These are phyloP conservation scores for Oasisia sp. DNA, from an alignment of 2,888 invertebrate genomes.

Conservation along the genomic window DNA sequence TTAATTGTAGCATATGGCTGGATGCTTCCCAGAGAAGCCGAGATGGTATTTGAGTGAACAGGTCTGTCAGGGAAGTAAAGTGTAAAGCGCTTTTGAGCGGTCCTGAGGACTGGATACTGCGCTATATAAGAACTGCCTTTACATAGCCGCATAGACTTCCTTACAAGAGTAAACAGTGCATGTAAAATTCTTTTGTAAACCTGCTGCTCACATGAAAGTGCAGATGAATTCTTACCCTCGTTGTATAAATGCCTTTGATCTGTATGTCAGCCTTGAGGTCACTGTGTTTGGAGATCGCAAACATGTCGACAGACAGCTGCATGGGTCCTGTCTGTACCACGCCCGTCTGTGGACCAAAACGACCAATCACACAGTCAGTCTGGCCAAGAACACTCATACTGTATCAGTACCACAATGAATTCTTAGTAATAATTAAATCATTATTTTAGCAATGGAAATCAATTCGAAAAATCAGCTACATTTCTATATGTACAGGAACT, in stretches of 20 bases:
- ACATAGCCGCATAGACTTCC: neutral
- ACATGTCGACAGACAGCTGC: conserved; percentile 74
- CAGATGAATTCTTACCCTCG: conserved; percentile 67
- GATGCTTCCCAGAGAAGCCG: no score
- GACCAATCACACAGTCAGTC: neutral
- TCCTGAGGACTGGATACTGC: no score
- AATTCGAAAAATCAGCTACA: neutral
- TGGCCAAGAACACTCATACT: neutral
- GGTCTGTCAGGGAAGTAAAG: no score
- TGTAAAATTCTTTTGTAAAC: neutral
- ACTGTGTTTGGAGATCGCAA: conserved; percentile 67
- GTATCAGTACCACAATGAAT: neutral
- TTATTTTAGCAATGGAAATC: neutral
- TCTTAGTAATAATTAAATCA: neutral
- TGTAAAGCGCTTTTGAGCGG: no score
- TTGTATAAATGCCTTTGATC: conserved; percentile 74
- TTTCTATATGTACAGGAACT: neutral
- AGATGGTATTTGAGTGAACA: no score
- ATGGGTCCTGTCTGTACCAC: conserved; percentile 87
- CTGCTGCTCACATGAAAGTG: neutral
- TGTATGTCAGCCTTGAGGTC: conserved; percentile 76
- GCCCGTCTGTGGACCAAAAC: conserved; percentile 70
- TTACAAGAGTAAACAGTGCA: conserved; percentile 22
- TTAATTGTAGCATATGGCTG: no score
- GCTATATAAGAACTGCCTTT: no score